Evolutionary conservation across 2,797 vertebrate species (phyloP), one percentile per base, ranked within the genome.

Genomic region (Mareca penelope): DNA sequence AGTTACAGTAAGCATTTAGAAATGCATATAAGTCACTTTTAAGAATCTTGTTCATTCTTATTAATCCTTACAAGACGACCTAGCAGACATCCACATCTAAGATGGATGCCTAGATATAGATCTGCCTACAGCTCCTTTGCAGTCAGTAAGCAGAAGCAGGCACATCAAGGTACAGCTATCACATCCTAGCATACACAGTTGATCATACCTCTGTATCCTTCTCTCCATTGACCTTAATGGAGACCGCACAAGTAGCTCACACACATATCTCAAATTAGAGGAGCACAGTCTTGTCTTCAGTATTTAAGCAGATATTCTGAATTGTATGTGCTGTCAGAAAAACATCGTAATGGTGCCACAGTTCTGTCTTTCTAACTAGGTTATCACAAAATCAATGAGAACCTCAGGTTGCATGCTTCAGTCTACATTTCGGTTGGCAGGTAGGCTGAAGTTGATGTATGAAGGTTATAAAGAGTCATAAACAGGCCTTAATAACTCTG

Each of bases 311-410:
- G 52, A 50, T 12, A 35, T 7, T 77, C 68, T 73, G 17, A 81
- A 60, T 40, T 15, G 18, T 8, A 12, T 0, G 0, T 29, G 3
- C 10, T 72, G 13, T 33, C 44, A 52, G 13, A 61, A 39, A 19
- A 81, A 15, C 14, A 75, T 17, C 19, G n/a, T 12, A 67, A 17
- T 19, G 12, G 28, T 64, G n/a, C 22, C 21, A 57, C 9, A 35
- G 7, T 23, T 77, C 46, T 33, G 10, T 19, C 3, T n/a, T 77
- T 64, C 5, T 64, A 60, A 10, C 16, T 55, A 61, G 18, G 29
- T 39, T 42, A 12, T 21, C 12, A 19, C 16, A 63, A 87, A 89
- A 56, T 7, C 76, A 70, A 26, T n/a, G 0, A 86, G 46, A 44
- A 73, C 5, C 5, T 65, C 9, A 23, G 31, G 42, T 3, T 80